Base-by-base conservation (phyloP, 92 coral and sea anemone species). In the Pocillopora grandis region DNA sequence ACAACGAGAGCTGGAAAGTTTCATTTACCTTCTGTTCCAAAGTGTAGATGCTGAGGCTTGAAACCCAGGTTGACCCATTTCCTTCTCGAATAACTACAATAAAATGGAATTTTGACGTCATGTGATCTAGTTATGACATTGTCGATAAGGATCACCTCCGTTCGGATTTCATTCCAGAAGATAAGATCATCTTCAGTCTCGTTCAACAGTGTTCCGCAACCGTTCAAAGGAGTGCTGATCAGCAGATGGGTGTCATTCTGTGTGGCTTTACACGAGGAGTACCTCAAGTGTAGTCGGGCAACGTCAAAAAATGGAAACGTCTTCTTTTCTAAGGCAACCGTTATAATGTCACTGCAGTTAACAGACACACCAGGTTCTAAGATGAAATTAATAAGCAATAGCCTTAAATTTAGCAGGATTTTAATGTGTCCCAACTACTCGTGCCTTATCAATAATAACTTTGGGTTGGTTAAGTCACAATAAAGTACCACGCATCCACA, bases 351-450 rank as follows among this genome's bases (percentile, higher is more conserved):
- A 17, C 76, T 80, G 52, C 91, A 88, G 10, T 27, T 5, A 42
- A 88, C 91, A 13, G 72, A 18, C 27, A 88, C 79, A 21, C 91
- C 86, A 31, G 91, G 91, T 80, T 88, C 91, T 88, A 14, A 33
- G 52, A 21, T 7, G 21, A 62, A n/a, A 6, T 15, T 18, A 10
- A 31, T n/a, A 42, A 62, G 49, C 1, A n/a, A 58, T 21, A 52
- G 42, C 8, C 52, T 42, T 42, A 42, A 42, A 42, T 42, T 42
- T 42, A 42, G 52, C 52, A 42, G 8, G 52, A 42, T 7, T 72
- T 5, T 36, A 12, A 72, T 12, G 27, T 66, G n/a, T 66, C 52
- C 8, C 52, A 42, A 42, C 8, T 42, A 10, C n/a, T 66, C 31
- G 49, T 23, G 14, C 73, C 48, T 23, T 2, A 11, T 16, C 15